phyloP scores from a whole-genome alignment of 1,140 invertebrate genomes.

The Drosophila nigromelanica region DNA sequence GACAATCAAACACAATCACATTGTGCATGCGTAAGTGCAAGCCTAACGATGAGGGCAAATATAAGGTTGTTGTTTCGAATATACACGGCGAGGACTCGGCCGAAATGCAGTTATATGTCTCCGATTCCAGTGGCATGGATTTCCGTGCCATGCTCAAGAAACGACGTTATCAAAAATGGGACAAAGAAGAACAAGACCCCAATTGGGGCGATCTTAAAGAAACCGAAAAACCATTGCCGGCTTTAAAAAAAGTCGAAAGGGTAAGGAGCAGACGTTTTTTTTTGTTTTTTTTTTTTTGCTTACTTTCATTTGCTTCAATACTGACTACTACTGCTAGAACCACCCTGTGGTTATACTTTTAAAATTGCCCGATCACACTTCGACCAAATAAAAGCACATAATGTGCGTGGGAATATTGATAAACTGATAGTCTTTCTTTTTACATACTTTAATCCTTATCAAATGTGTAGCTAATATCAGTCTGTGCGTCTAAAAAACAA shows the following conservation, averaged over 20 bases:
- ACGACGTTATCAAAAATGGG: slow-evolving; percentile 97
- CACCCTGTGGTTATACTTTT: background rate
- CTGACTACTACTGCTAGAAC: background rate
- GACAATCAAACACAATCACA: slow-evolving; percentile 94
- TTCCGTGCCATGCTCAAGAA: slow-evolving; percentile 99
- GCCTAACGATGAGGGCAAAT: slow-evolving; percentile 98
- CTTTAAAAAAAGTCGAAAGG: slow-evolving; percentile 96
- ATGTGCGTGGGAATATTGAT: background rate
- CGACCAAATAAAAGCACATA: background rate
- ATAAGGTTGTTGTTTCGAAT: slow-evolving; percentile 96
- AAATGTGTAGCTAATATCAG: too few species aligned
- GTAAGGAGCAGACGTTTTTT: slow-evolving; percentile 85
- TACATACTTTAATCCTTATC: too few species aligned
- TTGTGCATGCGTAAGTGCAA: slow-evolving; percentile 98
- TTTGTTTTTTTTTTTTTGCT: background rate
- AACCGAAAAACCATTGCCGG: slow-evolving; percentile 92
- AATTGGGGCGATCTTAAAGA: slow-evolving; percentile 97
- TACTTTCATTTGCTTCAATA: slow-evolving; percentile 6
- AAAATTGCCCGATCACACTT: background rate
- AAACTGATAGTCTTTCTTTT: background rate
- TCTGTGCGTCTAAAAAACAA: too few species aligned
- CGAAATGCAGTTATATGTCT: slow-evolving; percentile 97
- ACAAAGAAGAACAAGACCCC: slow-evolving; percentile 93
- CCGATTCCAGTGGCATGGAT: slow-evolving; percentile 98
- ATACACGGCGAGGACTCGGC: slow-evolving; percentile 97